Evolutionary conservation across 2,888 invertebrate species (phyloP).

Genomic region (Erebia epiphron): DNA sequence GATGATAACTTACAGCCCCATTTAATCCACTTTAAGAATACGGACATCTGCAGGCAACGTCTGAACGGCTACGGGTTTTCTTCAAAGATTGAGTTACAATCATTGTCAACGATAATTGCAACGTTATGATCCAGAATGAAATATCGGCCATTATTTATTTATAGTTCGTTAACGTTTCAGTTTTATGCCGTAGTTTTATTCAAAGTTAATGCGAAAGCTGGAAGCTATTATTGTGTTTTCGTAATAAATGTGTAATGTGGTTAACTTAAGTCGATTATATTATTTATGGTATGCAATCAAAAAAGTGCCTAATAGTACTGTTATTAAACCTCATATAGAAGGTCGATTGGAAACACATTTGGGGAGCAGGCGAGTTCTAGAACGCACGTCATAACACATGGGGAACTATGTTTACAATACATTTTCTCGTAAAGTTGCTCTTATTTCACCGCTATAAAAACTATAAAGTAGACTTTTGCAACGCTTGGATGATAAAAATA

Average conservation of each 20-base stretch:
- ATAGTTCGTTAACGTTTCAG: slow-evolving; percentile 33
- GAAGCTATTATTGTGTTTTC: slow-evolving; percentile 10
- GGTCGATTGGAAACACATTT: neutral
- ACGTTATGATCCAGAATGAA: slow-evolving; percentile 33
- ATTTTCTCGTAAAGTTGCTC: no score
- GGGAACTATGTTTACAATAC: no score
- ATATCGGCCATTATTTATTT: slow-evolving; percentile 35
- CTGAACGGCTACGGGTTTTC: slow-evolving; percentile 36
- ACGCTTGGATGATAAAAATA: no score
- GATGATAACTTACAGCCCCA: slow-evolving; percentile 49
- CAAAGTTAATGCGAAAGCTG: slow-evolving; percentile 23
- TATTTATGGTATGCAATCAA: slow-evolving; percentile 8
- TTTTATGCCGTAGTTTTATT: slow-evolving; percentile 28
- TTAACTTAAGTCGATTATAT: slow-evolving; percentile 4
- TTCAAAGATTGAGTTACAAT: slow-evolving; percentile 34
- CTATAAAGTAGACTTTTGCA: no score
- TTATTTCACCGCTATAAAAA: no score
- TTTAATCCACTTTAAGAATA: slow-evolving; percentile 48
- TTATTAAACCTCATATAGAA: neutral
- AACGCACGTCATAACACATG: neutral
- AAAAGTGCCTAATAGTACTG: neutral
- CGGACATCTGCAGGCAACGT: slow-evolving; percentile 41
- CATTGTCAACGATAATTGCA: slow-evolving; percentile 33
- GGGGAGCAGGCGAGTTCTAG: neutral
- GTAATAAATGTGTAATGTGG: neutral